These are phyloP conservation scores for Calidris pygmaea DNA, from an alignment of 2,113 vertebrate genomes.

Conservation along the genomic window DNA sequence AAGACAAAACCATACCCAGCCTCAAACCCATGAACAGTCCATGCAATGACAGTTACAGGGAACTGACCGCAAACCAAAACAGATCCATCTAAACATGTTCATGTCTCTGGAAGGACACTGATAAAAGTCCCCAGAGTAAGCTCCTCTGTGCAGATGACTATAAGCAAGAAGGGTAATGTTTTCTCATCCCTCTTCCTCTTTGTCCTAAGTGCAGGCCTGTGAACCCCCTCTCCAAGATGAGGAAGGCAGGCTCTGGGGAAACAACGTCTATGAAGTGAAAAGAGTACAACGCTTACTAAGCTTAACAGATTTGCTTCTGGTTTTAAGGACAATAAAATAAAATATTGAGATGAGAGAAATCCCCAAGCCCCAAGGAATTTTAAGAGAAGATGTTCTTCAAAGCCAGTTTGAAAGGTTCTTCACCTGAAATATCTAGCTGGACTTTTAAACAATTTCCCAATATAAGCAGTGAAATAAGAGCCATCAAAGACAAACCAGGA, in stretches of 20 bases:
- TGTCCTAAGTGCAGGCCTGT: not conserved
- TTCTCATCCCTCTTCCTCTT: not conserved
- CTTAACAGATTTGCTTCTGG: not conserved
- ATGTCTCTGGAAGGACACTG: not conserved
- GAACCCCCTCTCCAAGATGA: not conserved
- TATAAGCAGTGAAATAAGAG: not conserved
- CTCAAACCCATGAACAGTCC: not conserved
- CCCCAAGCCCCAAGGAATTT: not conserved
- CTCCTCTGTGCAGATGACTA: not conserved
- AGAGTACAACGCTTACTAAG: not conserved
- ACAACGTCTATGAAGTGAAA: not conserved
- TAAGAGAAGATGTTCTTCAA: not conserved
- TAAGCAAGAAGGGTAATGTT: not conserved
- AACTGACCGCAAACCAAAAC: not conserved
- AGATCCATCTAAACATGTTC: not conserved
- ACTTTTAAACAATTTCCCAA: not conserved
- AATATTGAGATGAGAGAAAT: not conserved
- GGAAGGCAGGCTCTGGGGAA: not conserved
- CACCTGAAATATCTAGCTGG: not conserved
- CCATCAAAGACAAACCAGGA: not conserved
- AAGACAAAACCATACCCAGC: not conserved
- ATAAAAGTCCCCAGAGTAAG: not conserved
- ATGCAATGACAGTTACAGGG: not conserved
- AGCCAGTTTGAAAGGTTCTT: not conserved
- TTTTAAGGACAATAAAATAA: not conserved